These are phyloP conservation scores for Auanema sp. DNA, from an alignment of 2,888 invertebrate genomes.

Conservation along the genomic window DNA sequence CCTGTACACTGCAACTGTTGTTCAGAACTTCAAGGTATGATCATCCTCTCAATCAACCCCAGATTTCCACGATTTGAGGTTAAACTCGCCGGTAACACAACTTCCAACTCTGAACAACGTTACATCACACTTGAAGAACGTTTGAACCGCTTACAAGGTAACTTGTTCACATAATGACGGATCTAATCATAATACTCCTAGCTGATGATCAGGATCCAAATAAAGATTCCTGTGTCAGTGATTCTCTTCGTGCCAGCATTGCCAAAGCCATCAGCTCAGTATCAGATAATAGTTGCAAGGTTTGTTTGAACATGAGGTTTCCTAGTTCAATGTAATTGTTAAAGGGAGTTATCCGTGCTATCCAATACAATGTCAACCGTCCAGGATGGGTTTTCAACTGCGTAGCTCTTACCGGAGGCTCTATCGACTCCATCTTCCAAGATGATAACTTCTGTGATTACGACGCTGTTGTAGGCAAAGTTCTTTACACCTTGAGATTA, in stretches of 20 bases:
- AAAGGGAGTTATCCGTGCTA: slow-evolving; percentile 32
- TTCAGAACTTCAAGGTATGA: slow-evolving; percentile 38
- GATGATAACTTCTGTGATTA: slow-evolving; percentile 46
- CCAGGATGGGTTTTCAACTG: slow-evolving; percentile 38
- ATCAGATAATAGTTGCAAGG: slow-evolving; percentile 30
- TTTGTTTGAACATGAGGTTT: not conserved
- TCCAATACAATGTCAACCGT: slow-evolving; percentile 31
- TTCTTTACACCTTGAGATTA: slow-evolving; percentile 31
- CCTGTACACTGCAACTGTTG: slow-evolving; percentile 33
- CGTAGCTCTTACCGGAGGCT: slow-evolving; percentile 22
- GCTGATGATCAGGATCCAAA: slow-evolving; percentile 27
- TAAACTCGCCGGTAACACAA: not conserved
- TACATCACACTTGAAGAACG: not conserved
- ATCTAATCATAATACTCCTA: too few relatives aligned
- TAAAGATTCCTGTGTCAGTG: slow-evolving; percentile 29
- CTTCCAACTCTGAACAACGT: not conserved
- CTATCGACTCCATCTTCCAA: slow-evolving; percentile 22
- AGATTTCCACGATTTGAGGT: slow-evolving; percentile 4
- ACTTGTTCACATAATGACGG: too few relatives aligned
- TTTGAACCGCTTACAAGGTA: too few relatives aligned
- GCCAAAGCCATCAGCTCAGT: slow-evolving; percentile 27
- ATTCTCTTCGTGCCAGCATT: slow-evolving; percentile 27
- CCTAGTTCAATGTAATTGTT: not conserved
- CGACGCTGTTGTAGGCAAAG: slow-evolving; percentile 20
- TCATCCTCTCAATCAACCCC: not conserved